A percentile compares a stretch with the other conserved stretches of the same genome.
phyloP scores from a whole-genome alignment of 2,888 invertebrate species.

The Lasiommata megera region DNA sequence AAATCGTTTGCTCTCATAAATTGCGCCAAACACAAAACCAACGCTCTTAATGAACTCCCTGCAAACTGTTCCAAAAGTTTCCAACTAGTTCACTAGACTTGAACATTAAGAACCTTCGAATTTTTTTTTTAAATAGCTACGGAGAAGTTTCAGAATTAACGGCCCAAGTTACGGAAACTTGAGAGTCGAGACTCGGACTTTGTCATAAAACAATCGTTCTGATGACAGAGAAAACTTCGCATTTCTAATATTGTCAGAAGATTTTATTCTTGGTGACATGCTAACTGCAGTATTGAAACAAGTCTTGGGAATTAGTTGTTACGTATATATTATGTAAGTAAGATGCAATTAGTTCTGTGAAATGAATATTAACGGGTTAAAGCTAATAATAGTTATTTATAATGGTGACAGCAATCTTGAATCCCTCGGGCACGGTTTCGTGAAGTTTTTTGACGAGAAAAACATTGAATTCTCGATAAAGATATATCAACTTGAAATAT shows the following conservation, averaged over 20 bases:
- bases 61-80: constrained; percentile 66
- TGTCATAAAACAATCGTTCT: constrained; percentile 26
- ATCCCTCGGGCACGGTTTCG: too few relatives aligned
- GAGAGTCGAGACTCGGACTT: constrained; percentile 20
- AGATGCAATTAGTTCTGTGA: too few relatives aligned
- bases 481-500: too few relatives aligned
- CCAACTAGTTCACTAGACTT: constrained; percentile 59
- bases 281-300: too few relatives aligned
- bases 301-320: too few relatives aligned
- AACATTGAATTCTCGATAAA: too few relatives aligned
- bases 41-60: constrained; percentile 71
- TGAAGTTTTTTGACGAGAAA: too few relatives aligned
- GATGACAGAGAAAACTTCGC: constrained; percentile 6
- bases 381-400: too few relatives aligned
- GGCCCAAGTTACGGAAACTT: constrained; percentile 34
- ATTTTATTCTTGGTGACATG: not conserved
- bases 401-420: too few relatives aligned
- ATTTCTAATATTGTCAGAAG: not conserved
- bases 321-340: too few relatives aligned
- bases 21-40: constrained; percentile 48
- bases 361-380: too few relatives aligned
- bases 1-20: constrained; percentile 24
- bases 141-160: constrained; percentile 31
- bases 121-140: constrained; percentile 38
- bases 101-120: constrained; percentile 57